phyloP scores from a whole-genome alignment of 2,113 vertebrate species.

The Okapia johnstoni region DNA sequence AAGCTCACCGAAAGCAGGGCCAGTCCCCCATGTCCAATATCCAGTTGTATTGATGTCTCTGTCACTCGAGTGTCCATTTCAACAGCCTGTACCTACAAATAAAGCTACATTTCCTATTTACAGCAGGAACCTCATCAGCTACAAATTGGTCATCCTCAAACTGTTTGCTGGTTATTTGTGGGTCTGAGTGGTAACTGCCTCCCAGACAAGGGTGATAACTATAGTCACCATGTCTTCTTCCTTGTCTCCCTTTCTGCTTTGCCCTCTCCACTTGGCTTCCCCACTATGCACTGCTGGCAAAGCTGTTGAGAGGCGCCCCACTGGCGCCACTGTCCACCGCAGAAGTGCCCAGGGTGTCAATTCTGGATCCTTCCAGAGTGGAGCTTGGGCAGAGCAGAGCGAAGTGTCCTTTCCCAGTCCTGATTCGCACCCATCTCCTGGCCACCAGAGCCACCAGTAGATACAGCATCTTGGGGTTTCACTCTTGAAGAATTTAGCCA shows the following conservation, averaged over 20 bases:
- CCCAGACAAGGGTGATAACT: background rate
- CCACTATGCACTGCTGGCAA: background rate
- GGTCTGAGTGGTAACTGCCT: background rate
- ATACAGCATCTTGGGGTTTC: background rate
- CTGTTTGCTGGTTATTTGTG: background rate
- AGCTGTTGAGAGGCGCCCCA: background rate
- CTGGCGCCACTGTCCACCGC: background rate
- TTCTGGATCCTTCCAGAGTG: background rate
- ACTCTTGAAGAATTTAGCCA: background rate
- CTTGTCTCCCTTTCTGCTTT: background rate
- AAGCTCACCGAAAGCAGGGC: background rate
- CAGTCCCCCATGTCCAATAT: background rate
- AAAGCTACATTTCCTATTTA: background rate
- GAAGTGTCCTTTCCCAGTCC: background rate
- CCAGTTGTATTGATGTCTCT: background rate
- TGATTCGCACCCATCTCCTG: fast-evolving
- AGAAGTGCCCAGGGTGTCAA: background rate
- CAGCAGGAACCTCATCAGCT: background rate
- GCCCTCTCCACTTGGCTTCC: fast-evolving
- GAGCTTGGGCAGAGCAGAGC: background rate
- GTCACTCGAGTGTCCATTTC: background rate
- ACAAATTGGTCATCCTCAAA: background rate
- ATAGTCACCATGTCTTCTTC: fast-evolving
- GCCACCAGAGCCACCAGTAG: too few species aligned
- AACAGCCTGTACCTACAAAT: background rate